Evolutionary conservation across 2,113 vertebrate genomes (phyloP).

Genomic region (Prunella fulvescens): DNA sequence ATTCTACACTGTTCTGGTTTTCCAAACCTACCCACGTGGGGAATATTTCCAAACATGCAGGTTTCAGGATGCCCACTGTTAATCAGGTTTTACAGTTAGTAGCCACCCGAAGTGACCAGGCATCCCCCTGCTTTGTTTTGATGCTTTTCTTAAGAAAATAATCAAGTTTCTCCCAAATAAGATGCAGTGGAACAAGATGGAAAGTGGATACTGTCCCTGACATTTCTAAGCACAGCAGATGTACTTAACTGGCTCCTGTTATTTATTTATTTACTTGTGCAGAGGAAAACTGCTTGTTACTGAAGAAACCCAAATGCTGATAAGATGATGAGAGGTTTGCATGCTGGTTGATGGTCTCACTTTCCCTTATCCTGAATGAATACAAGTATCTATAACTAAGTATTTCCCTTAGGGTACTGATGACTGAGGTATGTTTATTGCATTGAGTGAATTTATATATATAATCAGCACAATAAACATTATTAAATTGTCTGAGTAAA

Average conservation of each 20-base stretch:
- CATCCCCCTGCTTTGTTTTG: background rate
- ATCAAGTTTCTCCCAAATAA: background rate
- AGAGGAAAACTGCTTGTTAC: background rate
- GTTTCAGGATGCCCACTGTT: background rate
- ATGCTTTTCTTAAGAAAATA: background rate
- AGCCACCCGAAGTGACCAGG: accelerated
- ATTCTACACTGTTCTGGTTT: background rate
- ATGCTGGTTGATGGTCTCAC: slow-evolving; percentile 45
- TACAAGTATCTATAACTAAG: slow-evolving; percentile 53
- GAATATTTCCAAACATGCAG: background rate
- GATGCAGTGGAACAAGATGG: background rate
- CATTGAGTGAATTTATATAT: slow-evolving; percentile 67
- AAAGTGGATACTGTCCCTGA: background rate
- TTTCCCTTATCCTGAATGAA: slow-evolving; percentile 33
- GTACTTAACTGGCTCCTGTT: background rate
- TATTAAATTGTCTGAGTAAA: slow-evolving; percentile 74
- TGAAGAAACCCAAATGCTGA: slow-evolving; percentile 6
- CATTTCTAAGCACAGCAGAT: background rate
- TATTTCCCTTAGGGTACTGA: slow-evolving; percentile 55
- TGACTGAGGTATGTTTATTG: slow-evolving; percentile 61
- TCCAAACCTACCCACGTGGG: accelerated
- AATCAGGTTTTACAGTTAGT: background rate
- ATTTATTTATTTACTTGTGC: background rate
- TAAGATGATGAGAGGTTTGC: slow-evolving; percentile 57
- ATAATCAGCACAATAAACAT: slow-evolving; percentile 76